phyloP scores from a whole-genome alignment of 2,797 vertebrate species.

The Stomatorhinus walkeri region DNA sequence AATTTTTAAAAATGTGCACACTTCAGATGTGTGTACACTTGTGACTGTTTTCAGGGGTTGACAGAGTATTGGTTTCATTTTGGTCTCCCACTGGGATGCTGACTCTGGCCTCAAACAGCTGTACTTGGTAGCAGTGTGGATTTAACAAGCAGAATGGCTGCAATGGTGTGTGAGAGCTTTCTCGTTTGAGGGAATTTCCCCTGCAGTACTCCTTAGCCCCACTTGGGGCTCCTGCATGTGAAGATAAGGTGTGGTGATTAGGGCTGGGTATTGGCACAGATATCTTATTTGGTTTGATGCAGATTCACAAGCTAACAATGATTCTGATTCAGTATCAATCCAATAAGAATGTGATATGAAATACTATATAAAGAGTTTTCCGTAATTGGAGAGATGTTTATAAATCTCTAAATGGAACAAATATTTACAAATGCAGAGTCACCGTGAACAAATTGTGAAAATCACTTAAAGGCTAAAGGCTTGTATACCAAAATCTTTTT shows the following conservation, averaged over 20 bases:
- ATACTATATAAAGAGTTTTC: background rate
- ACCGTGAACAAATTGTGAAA: background rate
- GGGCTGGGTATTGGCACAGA: background rate
- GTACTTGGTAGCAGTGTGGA: background rate
- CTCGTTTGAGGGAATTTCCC: background rate
- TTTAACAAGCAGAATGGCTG: background rate
- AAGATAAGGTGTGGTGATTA: background rate
- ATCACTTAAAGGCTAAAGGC: background rate
- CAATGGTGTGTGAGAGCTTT: background rate
- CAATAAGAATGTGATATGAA: background rate
- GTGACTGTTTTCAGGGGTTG: background rate
- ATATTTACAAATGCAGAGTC: background rate
- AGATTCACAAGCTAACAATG: background rate
- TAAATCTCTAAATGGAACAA: background rate
- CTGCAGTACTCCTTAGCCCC: background rate
- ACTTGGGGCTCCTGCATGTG: background rate
- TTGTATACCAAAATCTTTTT: background rate
- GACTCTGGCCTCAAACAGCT: background rate
- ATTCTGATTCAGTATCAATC: background rate
- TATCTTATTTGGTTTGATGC: background rate
- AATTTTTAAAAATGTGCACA: background rate
- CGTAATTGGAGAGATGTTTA: background rate
- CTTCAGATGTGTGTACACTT: background rate
- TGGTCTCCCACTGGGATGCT: background rate
- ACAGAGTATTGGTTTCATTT: background rate